These are phyloP conservation scores for Callipepla californica DNA, from an alignment of 2,113 vertebrate species.

Conservation along the genomic window DNA sequence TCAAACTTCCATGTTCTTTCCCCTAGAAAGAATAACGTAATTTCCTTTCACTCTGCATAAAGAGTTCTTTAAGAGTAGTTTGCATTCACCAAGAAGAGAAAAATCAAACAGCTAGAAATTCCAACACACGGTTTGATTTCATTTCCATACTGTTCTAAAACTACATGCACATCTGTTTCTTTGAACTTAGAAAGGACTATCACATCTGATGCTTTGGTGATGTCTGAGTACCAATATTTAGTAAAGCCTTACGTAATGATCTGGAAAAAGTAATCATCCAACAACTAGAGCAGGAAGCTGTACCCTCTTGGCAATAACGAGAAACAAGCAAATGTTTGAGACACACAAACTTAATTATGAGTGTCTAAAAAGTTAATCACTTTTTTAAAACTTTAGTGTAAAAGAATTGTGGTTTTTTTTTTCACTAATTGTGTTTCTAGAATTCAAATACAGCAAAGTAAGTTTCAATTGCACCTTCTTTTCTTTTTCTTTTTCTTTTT, in stretches of 20 bases:
- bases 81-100: background rate
- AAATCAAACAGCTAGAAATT: slow-evolving; percentile 20
- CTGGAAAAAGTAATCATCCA: background rate
- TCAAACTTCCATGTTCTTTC: background rate
- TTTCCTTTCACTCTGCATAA: background rate
- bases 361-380: background rate
- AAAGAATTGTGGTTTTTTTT: background rate
- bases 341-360: background rate
- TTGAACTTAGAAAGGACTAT: background rate
- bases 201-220: background rate
- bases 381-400: background rate
- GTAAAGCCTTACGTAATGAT: background rate
- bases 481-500: background rate
- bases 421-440: background rate
- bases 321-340: background rate
- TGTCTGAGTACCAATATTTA: background rate
- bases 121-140: background rate
- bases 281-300: background rate
- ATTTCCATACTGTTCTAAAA: background rate
- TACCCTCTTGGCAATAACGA: background rate
- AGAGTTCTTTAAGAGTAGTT: background rate
- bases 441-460: background rate
- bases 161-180: background rate
- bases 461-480: background rate
- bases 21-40: background rate